Percentiles rank a stretch among this genome's conserved stretches.
phyloP scores from a whole-genome alignment of 2,888 invertebrate genomes.

The Chalcosyrphus nemorum region DNA sequence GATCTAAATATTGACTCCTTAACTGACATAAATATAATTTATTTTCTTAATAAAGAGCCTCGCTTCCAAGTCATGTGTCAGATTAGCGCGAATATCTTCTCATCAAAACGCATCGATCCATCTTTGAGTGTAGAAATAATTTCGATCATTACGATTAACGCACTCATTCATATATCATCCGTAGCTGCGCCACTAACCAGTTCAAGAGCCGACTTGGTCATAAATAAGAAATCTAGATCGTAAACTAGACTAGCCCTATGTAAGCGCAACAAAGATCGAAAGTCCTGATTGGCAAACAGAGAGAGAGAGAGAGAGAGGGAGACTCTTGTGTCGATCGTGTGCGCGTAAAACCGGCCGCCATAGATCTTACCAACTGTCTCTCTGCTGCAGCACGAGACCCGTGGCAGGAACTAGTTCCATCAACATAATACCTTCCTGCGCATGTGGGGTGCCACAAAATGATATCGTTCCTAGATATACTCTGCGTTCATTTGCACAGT shows the following conservation, averaged over 20 bases:
- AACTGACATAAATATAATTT: too few species aligned
- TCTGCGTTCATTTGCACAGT: conserved; percentile 69
- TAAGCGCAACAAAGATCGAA: conserved; percentile 65
- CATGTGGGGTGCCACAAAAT: conserved; percentile 57
- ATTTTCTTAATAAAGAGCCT: too few species aligned
- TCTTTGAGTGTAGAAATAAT: conserved; percentile 41
- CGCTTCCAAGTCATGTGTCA: neutral
- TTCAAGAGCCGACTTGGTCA: conserved; percentile 26
- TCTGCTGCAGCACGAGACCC: conserved; percentile 14
- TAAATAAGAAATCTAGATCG: conserved; percentile 61
- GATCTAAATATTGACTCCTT: too few species aligned
- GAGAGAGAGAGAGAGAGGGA: too few species aligned
- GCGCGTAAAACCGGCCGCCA: conserved; percentile 58
- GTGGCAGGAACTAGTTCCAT: conserved; percentile 64
- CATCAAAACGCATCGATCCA: conserved; percentile 20
- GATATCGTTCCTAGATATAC: conserved; percentile 45
- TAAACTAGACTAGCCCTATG: conserved; percentile 50
- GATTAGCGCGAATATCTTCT: neutral
- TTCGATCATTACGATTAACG: conserved; percentile 61
- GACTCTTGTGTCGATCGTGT: conserved; percentile 15
- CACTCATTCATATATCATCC: conserved; percentile 58
- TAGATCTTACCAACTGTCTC: conserved; percentile 30
- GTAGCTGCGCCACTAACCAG: conserved; percentile 46
- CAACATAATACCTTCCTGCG: conserved; percentile 7
- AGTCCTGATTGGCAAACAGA: conserved; percentile 57